These are phyloP conservation scores for Emydocephalus ijimae DNA, from an alignment of 2,113 vertebrate genomes.

Conservation along the genomic window DNA sequence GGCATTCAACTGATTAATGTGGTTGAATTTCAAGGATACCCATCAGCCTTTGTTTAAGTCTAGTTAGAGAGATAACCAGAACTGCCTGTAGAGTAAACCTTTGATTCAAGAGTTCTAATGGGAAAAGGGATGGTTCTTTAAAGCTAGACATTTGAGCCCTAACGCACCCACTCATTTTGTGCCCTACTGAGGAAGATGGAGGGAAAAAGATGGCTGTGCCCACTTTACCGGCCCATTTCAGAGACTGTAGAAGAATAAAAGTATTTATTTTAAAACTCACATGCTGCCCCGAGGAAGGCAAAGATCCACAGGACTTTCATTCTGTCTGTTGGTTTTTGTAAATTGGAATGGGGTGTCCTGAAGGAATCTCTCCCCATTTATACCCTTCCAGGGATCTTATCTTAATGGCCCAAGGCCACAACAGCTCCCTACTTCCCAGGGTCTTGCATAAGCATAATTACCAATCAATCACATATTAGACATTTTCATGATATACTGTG, in stretches of 20 bases:
- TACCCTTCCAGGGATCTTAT: not conserved
- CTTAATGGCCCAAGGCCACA: not conserved
- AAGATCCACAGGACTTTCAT: slow-evolving; percentile 74
- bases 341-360: not conserved
- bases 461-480: not conserved
- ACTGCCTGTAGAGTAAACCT: not conserved
- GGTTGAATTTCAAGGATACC: not conserved
- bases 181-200: not conserved
- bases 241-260: not conserved
- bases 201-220: not conserved
- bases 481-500: not conserved
- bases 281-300: slow-evolving; percentile 68
- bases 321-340: not conserved
- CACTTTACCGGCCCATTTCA: not conserved
- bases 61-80: not conserved
- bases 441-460: not conserved
- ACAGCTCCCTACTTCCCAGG: slow-evolving; percentile 14
- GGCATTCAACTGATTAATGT: not conserved
- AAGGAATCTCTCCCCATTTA: not conserved
- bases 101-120: not conserved
- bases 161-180: not conserved
- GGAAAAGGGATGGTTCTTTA: not conserved
- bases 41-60: not conserved
- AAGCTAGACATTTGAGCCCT: not conserved
- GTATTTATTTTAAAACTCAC: slow-evolving; percentile 51